phyloP scores from a whole-genome alignment of 2,797 vertebrate genomes.

The Yasuhikotakia modesta region DNA sequence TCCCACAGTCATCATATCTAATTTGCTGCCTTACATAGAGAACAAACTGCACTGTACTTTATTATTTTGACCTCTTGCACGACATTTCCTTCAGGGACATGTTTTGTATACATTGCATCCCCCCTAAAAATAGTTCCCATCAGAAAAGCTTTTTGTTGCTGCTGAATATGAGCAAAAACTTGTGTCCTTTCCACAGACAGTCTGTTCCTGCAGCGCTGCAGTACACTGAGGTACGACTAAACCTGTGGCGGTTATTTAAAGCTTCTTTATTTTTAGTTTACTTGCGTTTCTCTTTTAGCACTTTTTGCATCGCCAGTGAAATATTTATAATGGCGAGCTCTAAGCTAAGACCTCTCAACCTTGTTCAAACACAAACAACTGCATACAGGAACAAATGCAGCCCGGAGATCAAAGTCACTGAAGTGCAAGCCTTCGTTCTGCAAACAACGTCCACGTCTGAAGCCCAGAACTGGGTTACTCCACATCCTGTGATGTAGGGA shows the following conservation, averaged over 20 bases:
- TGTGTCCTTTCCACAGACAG: conserved; percentile 43
- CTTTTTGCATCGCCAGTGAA: conserved; percentile 46
- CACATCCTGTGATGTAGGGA: conserved; percentile 45
- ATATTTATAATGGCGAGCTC: conserved; percentile 51
- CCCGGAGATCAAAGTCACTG: conserved; percentile 55
- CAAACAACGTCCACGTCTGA: conserved; percentile 54
- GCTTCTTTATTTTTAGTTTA: conserved; percentile 56
- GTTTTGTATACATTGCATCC: conserved; percentile 41
- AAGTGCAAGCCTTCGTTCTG: conserved; percentile 53
- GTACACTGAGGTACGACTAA: conserved; percentile 31
- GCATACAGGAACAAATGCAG: conserved; percentile 52
- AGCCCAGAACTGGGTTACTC: conserved; percentile 45
- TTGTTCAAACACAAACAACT: conserved; percentile 39
- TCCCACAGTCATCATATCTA: conserved; percentile 49
- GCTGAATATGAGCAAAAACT: conserved; percentile 7
- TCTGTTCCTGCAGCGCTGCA: conserved; percentile 16
- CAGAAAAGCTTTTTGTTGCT: neutral
- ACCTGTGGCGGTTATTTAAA: conserved; percentile 53
- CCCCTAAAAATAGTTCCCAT: conserved; percentile 41
- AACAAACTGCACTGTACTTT: conserved; percentile 34
- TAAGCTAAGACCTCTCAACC: conserved; percentile 54
- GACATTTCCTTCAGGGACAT: conserved; percentile 28
- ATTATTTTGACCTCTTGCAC: conserved; percentile 19
- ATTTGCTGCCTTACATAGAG: conserved; percentile 15
- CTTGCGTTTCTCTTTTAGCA: conserved; percentile 29